A percentile compares a stretch with the other conserved stretches of the same genome.
Evolutionary conservation across 2,113 vertebrate genomes (phyloP).

Genomic region (Gobiocypris rarus): DNA sequence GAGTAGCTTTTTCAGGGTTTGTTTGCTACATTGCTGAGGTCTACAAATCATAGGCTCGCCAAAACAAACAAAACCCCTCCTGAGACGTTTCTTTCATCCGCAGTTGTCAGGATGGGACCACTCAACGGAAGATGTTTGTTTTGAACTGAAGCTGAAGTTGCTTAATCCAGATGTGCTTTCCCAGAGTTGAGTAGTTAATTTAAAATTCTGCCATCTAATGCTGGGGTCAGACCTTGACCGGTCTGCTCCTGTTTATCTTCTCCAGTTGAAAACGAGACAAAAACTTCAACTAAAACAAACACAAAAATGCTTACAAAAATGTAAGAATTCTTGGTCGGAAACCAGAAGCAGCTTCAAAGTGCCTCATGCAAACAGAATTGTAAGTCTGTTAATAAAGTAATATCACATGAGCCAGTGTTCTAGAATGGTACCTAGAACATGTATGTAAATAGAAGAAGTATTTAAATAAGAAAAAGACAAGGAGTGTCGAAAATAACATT

Average conservation of each 20-base stretch:
- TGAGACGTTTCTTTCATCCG: constrained; percentile 42
- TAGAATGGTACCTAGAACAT: not conserved
- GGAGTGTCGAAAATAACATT: not conserved
- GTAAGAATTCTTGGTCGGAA: not conserved
- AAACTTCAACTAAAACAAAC: not conserved
- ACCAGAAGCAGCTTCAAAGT: not conserved
- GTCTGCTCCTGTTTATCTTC: constrained; percentile 44
- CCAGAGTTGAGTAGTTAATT: constrained; percentile 45
- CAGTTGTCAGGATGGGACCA: constrained; percentile 42
- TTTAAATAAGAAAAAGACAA: not conserved
- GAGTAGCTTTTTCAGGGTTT: not conserved
- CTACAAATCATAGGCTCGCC: constrained; percentile 9
- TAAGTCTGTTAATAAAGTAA: not conserved
- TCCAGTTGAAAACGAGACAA: constrained; percentile 23
- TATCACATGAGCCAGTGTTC: not conserved
- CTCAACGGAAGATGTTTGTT: constrained; percentile 56
- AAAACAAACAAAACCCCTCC: constrained; percentile 45
- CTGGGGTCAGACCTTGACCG: constrained; percentile 40
- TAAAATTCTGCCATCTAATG: constrained; percentile 42
- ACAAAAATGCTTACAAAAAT: not conserved
- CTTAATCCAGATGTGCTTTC: constrained; percentile 61
- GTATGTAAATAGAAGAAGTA: too few species aligned
- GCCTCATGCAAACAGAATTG: not conserved
- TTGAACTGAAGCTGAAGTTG: constrained; percentile 37
- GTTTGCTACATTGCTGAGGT: not conserved